phyloP scores from a whole-genome alignment of 2,888 invertebrate species.

The Ophion obscuratus region DNA sequence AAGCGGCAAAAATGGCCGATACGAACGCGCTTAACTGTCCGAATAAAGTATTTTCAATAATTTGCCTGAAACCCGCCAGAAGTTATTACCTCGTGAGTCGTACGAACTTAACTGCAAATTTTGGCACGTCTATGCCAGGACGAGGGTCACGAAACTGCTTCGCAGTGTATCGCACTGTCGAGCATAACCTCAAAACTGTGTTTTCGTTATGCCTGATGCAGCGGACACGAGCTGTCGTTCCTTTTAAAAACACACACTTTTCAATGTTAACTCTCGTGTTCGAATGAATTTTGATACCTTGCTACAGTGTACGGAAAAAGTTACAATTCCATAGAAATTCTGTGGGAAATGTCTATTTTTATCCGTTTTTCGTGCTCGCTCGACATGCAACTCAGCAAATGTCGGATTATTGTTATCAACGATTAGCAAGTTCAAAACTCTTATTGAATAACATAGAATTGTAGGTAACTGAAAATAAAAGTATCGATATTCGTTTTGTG shows the following conservation, averaged over 20 bases:
- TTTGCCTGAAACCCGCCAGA: conserved; percentile 62
- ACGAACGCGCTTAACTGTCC: conserved; percentile 61
- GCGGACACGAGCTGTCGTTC: conserved; percentile 6
- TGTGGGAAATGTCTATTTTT: too few species aligned
- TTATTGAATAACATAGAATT: neutral
- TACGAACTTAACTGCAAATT: conserved; percentile 11
- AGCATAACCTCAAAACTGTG: conserved; percentile 56
- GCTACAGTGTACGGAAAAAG: too few species aligned
- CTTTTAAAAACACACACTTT: conserved; percentile 1
- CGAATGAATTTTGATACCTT: too few species aligned
- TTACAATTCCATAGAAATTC: too few species aligned
- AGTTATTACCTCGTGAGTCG: conserved; percentile 70
- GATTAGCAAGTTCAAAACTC: too few species aligned
- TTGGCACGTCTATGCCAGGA: neutral
- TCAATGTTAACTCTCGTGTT: neutral
- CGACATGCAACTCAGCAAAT: too few species aligned
- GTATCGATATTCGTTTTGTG: too few species aligned
- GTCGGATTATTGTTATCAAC: too few species aligned
- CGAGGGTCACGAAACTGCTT: neutral
- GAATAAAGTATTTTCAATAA: conserved; percentile 65
- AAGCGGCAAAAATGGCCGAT: conserved; percentile 69
- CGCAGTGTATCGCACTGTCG: neutral
- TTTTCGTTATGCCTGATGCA: neutral
- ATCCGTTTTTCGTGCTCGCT: too few species aligned
- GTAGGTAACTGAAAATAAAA: too few species aligned